These are phyloP conservation scores for Helicoverpa armigera DNA, from an alignment of 1,140 invertebrate species.

Conservation along the genomic window DNA sequence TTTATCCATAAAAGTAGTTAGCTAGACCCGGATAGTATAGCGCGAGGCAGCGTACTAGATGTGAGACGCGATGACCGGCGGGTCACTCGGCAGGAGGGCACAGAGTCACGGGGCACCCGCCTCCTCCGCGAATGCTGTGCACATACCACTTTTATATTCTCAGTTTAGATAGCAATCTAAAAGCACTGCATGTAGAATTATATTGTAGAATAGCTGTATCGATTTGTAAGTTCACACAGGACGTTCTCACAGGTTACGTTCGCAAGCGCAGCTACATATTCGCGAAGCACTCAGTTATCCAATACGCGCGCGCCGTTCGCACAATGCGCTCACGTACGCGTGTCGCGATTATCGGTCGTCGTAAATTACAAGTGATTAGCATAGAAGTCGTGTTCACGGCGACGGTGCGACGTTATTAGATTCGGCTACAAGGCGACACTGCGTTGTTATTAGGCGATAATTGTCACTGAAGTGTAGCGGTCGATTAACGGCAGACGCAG, in stretches of 20 bases:
- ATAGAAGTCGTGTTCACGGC: slow-evolving; percentile 81
- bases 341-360: slow-evolving; percentile 82
- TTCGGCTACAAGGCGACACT: slow-evolving; percentile 74
- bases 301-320: slow-evolving; percentile 69
- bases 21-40: slow-evolving; percentile 51
- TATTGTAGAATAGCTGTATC: slow-evolving; percentile 52
- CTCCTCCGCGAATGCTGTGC: slow-evolving; percentile 56
- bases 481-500: slow-evolving; percentile 80
- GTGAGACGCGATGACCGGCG: slow-evolving; percentile 64
- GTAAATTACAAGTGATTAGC: slow-evolving; percentile 84
- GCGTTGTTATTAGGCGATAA: slow-evolving; percentile 81
- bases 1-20: slow-evolving; percentile 45
- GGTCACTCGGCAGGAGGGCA: slow-evolving; percentile 62
- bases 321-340: slow-evolving; percentile 82
- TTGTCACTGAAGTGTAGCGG: slow-evolving; percentile 78
- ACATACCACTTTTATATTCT: slow-evolving; percentile 59
- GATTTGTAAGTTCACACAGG: slow-evolving; percentile 68
- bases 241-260: slow-evolving; percentile 28
- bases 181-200: slow-evolving; percentile 44
- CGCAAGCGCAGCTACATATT: slow-evolving; percentile 40
- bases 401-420: slow-evolving; percentile 76
- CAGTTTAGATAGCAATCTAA: slow-evolving; percentile 57
- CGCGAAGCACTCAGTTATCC: slow-evolving; percentile 44
- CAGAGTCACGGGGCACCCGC: slow-evolving; percentile 51
- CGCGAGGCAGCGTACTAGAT: slow-evolving; percentile 61